phyloP scores from a whole-genome alignment of 2,888 invertebrate species.

The Chrysomela aeneicollis region DNA sequence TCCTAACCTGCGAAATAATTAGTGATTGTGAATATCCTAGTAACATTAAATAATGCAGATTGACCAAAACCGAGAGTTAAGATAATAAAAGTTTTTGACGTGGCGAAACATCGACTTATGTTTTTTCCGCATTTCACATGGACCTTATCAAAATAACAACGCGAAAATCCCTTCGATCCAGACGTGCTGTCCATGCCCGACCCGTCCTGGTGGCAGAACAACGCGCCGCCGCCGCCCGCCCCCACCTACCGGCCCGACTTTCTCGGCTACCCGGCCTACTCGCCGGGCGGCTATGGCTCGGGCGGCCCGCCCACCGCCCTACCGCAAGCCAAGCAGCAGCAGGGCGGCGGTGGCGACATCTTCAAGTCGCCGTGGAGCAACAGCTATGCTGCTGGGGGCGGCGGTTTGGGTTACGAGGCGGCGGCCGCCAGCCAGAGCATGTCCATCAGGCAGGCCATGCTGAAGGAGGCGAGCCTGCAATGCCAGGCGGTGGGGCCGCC shows the following conservation, averaged over 20 bases:
- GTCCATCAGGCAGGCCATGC: constrained; percentile 59
- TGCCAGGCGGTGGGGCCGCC: constrained; percentile 37
- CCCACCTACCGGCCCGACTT: constrained; percentile 26
- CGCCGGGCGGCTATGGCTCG: constrained; percentile 11
- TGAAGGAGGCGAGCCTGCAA: constrained; percentile 55
- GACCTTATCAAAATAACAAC: too few species aligned
- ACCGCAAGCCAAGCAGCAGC: constrained; percentile 24
- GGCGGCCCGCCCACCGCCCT: constrained; percentile 8
- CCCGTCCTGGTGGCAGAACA: constrained; percentile 38
- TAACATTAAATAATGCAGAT: too few species aligned
- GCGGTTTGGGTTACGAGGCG: constrained; percentile 20
- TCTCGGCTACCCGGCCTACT: constrained; percentile 28
- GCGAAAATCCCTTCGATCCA: too few species aligned
- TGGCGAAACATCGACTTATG: too few species aligned
- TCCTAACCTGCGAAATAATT: too few species aligned
- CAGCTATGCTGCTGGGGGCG: constrained; percentile 28
- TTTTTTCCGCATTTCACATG: too few species aligned
- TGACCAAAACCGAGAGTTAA: too few species aligned
- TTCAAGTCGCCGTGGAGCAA: constrained; percentile 50
- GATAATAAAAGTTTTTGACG: too few species aligned
- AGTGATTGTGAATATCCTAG: too few species aligned
- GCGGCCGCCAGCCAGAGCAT: constrained; percentile 40
- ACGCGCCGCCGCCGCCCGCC: constrained; percentile 27
- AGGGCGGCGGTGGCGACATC: constrained; percentile 42
- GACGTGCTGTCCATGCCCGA: constrained; percentile 30